Evolutionary conservation across 2,888 invertebrate genomes (phyloP).

Genomic region (Cheilosia urbana): DNA sequence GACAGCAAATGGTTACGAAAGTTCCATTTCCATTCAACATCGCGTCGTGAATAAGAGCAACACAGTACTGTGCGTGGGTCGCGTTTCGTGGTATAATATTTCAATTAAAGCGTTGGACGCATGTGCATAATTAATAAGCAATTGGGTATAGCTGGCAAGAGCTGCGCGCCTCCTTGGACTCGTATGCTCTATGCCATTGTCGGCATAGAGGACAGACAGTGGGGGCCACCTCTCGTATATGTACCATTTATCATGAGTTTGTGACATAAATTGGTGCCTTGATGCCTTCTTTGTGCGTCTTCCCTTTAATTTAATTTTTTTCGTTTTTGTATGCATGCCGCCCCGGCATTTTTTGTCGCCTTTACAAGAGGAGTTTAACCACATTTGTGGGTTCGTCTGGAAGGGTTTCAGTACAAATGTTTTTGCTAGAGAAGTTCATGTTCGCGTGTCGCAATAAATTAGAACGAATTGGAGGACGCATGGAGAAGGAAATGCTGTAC

Average conservation of each 20-base stretch:
- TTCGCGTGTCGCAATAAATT: constrained; percentile 49
- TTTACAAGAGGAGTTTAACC: constrained; percentile 12
- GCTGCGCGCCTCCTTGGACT: constrained; percentile 17
- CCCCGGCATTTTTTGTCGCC: not conserved
- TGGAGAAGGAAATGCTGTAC: no score
- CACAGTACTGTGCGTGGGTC: constrained; percentile 56
- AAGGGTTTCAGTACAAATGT: not conserved
- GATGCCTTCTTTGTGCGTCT: constrained; percentile 43
- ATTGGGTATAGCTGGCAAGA: constrained; percentile 40
- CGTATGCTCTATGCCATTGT: constrained; percentile 24
- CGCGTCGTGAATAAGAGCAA: constrained; percentile 35
- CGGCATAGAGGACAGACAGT: constrained; percentile 27
- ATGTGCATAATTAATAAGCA: constrained; percentile 74
- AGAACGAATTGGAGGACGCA: constrained; percentile 5
- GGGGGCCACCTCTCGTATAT: constrained; percentile 45
- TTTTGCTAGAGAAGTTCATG: not conserved
- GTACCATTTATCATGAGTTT: constrained; percentile 62
- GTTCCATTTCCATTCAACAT: constrained; percentile 38
- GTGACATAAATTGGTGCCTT: constrained; percentile 69
- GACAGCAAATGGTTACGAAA: constrained; percentile 54
- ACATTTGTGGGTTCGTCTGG: constrained; percentile 12
- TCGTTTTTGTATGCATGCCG: not conserved
- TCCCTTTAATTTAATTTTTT: constrained; percentile 15
- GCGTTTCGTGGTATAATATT: constrained; percentile 66
- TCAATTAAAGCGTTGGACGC: constrained; percentile 73